A percentile compares a stretch with the other conserved stretches of the same genome.
These are phyloP conservation scores for Fukomys damarensis DNA, from an alignment of 2,113 vertebrate species.

Conservation along the genomic window DNA sequence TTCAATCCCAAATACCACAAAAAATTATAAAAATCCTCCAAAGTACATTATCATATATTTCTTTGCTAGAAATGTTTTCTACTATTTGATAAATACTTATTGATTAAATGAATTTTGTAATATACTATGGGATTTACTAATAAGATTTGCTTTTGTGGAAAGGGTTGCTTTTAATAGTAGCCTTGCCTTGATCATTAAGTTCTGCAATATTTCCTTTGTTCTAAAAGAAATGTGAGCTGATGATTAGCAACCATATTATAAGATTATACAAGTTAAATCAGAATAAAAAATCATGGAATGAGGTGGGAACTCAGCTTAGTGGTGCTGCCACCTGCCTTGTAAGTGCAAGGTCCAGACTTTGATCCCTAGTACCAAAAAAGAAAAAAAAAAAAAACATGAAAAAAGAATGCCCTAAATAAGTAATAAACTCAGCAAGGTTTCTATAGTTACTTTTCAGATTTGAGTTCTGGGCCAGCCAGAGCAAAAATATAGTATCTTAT, in stretches of 20 bases:
- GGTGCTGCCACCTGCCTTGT: no score
- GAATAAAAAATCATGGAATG: conserved; percentile 32
- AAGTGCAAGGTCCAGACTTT: no score
- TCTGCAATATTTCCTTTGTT: conserved; percentile 52
- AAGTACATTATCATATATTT: background rate
- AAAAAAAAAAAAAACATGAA: conserved; percentile 25
- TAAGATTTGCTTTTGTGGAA: background rate
- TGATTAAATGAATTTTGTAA: conserved; percentile 38
- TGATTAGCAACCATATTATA: conserved; percentile 13
- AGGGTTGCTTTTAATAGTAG: conserved; percentile 25
- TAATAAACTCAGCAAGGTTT: conserved; percentile 44
- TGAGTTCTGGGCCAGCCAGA: conserved; percentile 46
- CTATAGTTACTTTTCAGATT: conserved; percentile 59
- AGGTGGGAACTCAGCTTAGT: no score
- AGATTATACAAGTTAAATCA: conserved; percentile 38
- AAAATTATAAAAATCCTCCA: conserved; percentile 17
- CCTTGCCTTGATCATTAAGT: conserved; percentile 22
- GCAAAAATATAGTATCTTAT: conserved; percentile 33
- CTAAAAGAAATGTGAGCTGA: background rate
- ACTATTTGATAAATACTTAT: conserved; percentile 33
- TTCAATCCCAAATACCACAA: no score
- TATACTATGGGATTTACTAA: conserved; percentile 46
- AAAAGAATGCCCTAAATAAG: conserved; percentile 38
- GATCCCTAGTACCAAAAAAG: no score
- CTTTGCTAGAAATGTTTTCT: background rate